These are phyloP conservation scores for Pyrochroa serraticornis DNA, from an alignment of 2,888 invertebrate species.

Conservation along the genomic window DNA sequence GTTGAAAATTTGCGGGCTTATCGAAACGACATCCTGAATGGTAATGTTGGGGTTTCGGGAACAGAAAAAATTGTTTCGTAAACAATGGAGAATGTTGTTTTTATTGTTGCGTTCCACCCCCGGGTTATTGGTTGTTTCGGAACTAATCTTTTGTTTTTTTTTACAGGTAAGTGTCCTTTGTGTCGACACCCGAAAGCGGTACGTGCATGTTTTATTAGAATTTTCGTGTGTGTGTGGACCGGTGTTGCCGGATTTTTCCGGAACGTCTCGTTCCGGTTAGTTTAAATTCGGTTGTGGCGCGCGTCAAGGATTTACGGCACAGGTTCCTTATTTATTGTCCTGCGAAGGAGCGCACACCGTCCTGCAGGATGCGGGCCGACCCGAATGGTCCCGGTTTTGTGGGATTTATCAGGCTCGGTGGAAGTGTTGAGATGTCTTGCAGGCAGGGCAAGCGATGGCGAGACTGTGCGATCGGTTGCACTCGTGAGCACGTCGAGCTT, in stretches of 20 bases:
- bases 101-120: no score
- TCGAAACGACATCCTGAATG: no score
- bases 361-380: not conserved
- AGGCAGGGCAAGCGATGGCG: slow-evolving; percentile 36
- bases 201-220: no score
- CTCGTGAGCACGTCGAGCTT: slow-evolving; percentile 33
- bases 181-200: no score
- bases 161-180: no score
- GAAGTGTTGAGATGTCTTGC: slow-evolving; percentile 29
- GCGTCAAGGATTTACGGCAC: slow-evolving; percentile 1
- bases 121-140: no score
- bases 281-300: not conserved
- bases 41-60: no score
- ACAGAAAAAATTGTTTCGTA: no score
- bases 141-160: no score
- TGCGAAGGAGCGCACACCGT: slow-evolving; percentile 2
- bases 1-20: no score
- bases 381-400: not conserved
- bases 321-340: not conserved
- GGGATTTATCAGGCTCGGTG: slow-evolving; percentile 19
- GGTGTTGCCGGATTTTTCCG: not conserved
- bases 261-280: not conserved
- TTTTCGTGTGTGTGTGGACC: not conserved
- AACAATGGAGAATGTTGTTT: no score
- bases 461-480: slow-evolving; percentile 37